Evolutionary conservation across 2,888 invertebrate species (phyloP), one percentile per base, ranked within the genome.

Genomic region (Rhagonycha lutea): DNA sequence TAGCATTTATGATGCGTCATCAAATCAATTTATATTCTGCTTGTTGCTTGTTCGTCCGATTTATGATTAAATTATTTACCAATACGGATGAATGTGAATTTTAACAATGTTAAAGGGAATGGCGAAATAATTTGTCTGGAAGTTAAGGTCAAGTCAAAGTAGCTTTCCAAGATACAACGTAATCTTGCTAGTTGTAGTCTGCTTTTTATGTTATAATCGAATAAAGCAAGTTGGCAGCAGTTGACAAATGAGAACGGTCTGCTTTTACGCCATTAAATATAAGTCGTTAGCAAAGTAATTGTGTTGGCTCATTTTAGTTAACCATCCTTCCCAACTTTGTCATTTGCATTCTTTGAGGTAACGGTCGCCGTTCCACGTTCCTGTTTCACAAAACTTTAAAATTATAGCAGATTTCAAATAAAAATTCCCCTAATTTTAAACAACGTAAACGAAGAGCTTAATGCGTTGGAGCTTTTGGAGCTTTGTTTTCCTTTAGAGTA

Each of bases 181-280:
- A 69, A 69, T 69, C 69, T 69, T 61, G 69, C 26, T 47, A 29
- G 62, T 69, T 73, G 73, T 73, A 61, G 69, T 69, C 47, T 73
- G 73, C 69, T 73, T 73, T 73, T 73, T 69, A 73, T 73, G 69
- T 62, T 69, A 69, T 69, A 73, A 72, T 72, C 60, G 68, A 75
- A 71, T 72, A 71, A 68, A 62, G 69, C 68, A 75, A 71, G 68
- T 74, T 74, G 74, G 69, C 75, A 63, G 68, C 70, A 11, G 32
- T 61, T 75, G 75, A 75, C 75, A 75, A 75, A 75, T 75, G 75
- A 63, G 71, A 61, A 72, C 68, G 71, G 60, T 71, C 72, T 47
- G 68, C 70, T 75, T 71, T 75, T 68, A 70, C 75, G 71, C 68
- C 75, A 70, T 75, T 75, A 72, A 75, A 68, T 72, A 75, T 63